Percentiles rank a stretch among this genome's conserved stretches.
phyloP scores from a whole-genome alignment of 37 sponge, comb jelly and placozoan genomes.

The Sycon ciliatum region DNA sequence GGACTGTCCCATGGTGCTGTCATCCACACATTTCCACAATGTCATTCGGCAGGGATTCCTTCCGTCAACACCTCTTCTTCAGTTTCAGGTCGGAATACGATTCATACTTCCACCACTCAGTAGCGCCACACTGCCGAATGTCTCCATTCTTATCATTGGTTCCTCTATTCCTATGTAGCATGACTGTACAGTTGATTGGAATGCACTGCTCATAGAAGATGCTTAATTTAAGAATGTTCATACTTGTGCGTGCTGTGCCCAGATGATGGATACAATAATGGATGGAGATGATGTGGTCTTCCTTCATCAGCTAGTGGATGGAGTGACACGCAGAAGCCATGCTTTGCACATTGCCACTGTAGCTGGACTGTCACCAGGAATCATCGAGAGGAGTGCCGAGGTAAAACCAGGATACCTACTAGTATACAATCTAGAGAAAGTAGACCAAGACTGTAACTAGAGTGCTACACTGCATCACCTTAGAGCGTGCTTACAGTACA shows the following conservation, averaged over 20 bases:
- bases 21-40: conserved; percentile 92
- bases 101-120: no score
- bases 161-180: not conserved
- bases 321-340: conserved; percentile 51
- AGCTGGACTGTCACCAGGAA: conserved; percentile 46
- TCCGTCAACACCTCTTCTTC: conserved; percentile 46
- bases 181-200: no score
- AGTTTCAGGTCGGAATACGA: conserved; percentile 55
- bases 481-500: no score
- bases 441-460: no score
- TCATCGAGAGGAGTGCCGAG: conserved; percentile 65
- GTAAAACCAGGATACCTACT: no score
- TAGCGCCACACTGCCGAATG: not conserved
- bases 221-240: not conserved
- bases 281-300: conserved; percentile 73
- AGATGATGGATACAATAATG: conserved; percentile 71
- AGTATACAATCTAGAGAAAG: no score
- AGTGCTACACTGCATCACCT: no score
- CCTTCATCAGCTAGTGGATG: conserved; percentile 75
- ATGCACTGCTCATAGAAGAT: not conserved
- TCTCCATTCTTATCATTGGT: not conserved
- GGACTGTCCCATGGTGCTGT: conserved; percentile 72
- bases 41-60: conserved; percentile 69
- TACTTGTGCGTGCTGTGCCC: not conserved
- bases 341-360: conserved; percentile 81